phyloP scores from a whole-genome alignment of 2,797 vertebrate species.

The Onychomys leucogaster region DNA sequence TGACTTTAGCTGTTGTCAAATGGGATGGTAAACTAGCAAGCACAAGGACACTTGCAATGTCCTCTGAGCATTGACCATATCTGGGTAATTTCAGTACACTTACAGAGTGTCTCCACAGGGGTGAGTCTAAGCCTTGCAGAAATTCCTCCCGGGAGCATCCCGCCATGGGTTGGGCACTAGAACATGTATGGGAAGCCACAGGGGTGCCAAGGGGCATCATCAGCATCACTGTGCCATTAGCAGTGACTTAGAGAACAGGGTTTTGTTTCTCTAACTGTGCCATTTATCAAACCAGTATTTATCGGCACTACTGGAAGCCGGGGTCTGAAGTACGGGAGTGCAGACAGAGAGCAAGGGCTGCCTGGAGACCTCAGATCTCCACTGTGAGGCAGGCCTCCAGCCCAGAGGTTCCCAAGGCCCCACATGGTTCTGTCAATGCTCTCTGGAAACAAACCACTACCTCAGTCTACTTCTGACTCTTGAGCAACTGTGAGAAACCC shows the following conservation, averaged over 20 bases:
- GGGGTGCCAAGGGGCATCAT: not conserved
- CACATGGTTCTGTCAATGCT: not conserved
- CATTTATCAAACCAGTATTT: not conserved
- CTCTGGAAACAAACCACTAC: not conserved
- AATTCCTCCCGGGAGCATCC: slow-evolving; percentile 13
- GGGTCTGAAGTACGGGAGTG: not conserved
- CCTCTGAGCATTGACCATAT: not conserved
- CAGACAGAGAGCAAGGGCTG: not conserved
- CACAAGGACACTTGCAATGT: not conserved
- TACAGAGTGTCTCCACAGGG: not conserved
- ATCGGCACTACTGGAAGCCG: not conserved
- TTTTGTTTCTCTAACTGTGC: not conserved
- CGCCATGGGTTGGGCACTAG: not conserved
- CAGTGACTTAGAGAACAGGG: not conserved
- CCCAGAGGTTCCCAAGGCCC: not conserved
- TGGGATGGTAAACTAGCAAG: not conserved
- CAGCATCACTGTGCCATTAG: not conserved
- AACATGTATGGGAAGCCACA: not conserved
- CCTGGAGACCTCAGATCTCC: too few species aligned
- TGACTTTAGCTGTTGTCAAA: not conserved
- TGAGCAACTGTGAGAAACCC: not conserved
- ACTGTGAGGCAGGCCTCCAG: not conserved
- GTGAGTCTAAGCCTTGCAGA: not conserved
- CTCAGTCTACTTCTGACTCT: not conserved
- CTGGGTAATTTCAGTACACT: not conserved